A percentile compares a stretch with the other conserved stretches of the same genome.
Evolutionary conservation across 1,140 invertebrate species (phyloP).

Genomic region (Leptestheria dahalacensis): DNA sequence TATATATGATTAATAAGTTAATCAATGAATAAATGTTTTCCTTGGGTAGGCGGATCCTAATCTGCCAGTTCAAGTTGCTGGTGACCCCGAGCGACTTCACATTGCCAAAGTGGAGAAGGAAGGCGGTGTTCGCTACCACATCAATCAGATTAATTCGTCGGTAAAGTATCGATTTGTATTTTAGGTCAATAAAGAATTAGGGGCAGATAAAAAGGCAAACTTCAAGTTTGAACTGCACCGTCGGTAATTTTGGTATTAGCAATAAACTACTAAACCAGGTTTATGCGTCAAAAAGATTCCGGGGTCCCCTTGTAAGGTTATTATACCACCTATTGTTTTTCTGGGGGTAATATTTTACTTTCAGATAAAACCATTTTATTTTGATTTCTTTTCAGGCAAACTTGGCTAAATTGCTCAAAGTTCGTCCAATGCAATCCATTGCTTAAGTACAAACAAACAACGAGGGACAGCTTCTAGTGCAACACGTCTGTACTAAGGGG

Average conservation of each 20-base stretch:
- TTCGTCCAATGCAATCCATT: not conserved
- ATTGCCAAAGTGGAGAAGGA: constrained; percentile 45
- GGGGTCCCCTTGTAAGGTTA: no score
- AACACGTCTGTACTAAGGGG: not conserved
- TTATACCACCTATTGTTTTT: no score
- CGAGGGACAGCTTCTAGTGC: no score
- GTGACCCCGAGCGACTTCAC: constrained; percentile 62
- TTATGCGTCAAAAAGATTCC: no score
- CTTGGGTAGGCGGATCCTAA: constrained; percentile 39
- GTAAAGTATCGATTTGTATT: constrained; percentile 23
- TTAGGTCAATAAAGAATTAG: no score
- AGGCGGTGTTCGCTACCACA: constrained; percentile 63
- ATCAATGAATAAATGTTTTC: not conserved
- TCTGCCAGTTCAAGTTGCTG: constrained; percentile 57
- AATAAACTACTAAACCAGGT: no score
- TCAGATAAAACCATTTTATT: not conserved
- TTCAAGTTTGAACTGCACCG: no score
- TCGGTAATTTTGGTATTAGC: no score
- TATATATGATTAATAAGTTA: constrained; percentile 1
- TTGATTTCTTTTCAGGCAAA: not conserved
- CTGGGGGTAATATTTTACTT: no score
- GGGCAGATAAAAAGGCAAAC: no score
- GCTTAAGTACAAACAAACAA: no score
- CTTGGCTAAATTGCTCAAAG: not conserved
- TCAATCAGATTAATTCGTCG: constrained; percentile 47